These are phyloP conservation scores for Nothobranchius kuhntae DNA, from an alignment of 2,113 vertebrate genomes.

Conservation along the genomic window DNA sequence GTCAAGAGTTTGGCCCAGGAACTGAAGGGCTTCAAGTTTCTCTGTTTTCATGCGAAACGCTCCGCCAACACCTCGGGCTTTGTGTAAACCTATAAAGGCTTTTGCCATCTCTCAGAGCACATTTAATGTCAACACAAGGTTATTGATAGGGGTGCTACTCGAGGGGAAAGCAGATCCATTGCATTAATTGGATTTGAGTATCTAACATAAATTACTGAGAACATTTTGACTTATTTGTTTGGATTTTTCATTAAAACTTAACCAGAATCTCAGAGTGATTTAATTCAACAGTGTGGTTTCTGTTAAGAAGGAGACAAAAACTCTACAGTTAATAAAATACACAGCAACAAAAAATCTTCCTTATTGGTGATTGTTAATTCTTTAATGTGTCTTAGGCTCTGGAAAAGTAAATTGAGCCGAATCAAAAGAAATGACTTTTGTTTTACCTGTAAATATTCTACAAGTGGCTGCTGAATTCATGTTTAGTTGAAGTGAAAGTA, in stretches of 20 bases:
- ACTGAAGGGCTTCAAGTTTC: conserved; percentile 69
- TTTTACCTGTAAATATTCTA: too few species aligned
- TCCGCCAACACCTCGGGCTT: conserved; percentile 79
- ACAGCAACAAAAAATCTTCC: not conserved
- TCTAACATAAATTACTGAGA: conserved; percentile 40
- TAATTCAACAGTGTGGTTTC: conserved; percentile 15
- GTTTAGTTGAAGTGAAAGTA: too few species aligned
- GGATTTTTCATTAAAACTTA: conserved; percentile 12
- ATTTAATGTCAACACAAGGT: conserved; percentile 71
- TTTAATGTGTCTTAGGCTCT: conserved; percentile 12
- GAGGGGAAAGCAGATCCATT: conserved; percentile 44
- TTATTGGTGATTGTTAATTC: not conserved
- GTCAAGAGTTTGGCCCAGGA: conserved; percentile 76
- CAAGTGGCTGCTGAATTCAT: too few species aligned
- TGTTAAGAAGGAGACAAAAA: not conserved
- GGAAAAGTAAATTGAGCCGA: conserved; percentile 12
- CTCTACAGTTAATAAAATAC: not conserved
- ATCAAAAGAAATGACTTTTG: too few species aligned
- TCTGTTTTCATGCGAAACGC: conserved; percentile 78
- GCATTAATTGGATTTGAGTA: conserved; percentile 59
- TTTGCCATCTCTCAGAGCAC: conserved; percentile 20
- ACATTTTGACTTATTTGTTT: conserved; percentile 27
- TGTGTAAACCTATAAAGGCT: conserved; percentile 67
- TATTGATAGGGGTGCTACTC: conserved; percentile 52
- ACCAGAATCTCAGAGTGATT: conserved; percentile 23